These are phyloP conservation scores for silkworm (Bombyx mori) DNA, from an alignment of 1,140 invertebrate species.

Conservation along the genomic window ASM3026992v2 NC_085121.1:5221001-5221500, in stretches of 20 bases:
- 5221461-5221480: too few relatives aligned
- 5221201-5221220: too few relatives aligned
- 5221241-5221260: neutral
- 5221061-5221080: conserved; percentile 56
- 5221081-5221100: conserved; percentile 58
- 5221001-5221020: conserved; percentile 35
- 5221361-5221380: too few relatives aligned
- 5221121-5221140: conserved; percentile 27
- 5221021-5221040: conserved; percentile 53
- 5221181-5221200: too few relatives aligned
- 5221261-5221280: conserved; percentile 7
- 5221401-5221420: too few relatives aligned
- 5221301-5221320: conserved; percentile 5
- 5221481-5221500: too few relatives aligned
- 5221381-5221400: too few relatives aligned
- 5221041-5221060: conserved; percentile 51
- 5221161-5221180: neutral
- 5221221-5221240: too few relatives aligned
- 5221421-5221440: too few relatives aligned
- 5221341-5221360: too few relatives aligned
- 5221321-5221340: neutral
- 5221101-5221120: conserved; percentile 22
- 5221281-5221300: conserved; percentile 7
- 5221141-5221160: neutral
- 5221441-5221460: too few relatives aligned